These are phyloP conservation scores for Eupeodes latifasciatus DNA, from an alignment of 2,888 invertebrate genomes.

Conservation along the genomic window DNA sequence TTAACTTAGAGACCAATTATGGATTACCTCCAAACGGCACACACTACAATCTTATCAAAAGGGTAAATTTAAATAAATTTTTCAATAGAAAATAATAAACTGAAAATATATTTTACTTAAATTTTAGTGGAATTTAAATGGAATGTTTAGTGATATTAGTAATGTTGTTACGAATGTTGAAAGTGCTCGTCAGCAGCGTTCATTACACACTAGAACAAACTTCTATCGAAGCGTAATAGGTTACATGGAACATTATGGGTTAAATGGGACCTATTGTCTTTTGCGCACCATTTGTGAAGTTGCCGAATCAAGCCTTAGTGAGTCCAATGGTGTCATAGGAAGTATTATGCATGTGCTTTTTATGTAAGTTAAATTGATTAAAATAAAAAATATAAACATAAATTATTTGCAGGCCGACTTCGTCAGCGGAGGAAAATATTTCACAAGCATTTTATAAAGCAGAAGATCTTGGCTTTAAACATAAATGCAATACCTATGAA, in stretches of 20 bases:
- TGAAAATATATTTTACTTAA: background rate
- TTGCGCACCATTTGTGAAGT: conserved; percentile 89
- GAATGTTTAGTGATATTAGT: conserved; percentile 79
- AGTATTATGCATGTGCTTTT: conserved; percentile 88
- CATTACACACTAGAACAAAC: conserved; percentile 78
- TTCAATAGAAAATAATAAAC: background rate
- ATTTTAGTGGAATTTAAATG: conserved; percentile 81
- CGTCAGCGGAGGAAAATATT: conserved; percentile 86
- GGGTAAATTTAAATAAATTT: conserved; percentile 81
- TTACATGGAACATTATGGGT: conserved; percentile 80
- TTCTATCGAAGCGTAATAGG: conserved; percentile 81
- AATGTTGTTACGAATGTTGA: conserved; percentile 80
- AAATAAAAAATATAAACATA: background rate
- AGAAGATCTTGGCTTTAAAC: conserved; percentile 85
- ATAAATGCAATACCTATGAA: conserved; percentile 85
- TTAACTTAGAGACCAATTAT: conserved; percentile 90
- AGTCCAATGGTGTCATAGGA: conserved; percentile 87
- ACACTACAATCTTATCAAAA: conserved; percentile 85
- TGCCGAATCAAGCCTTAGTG: conserved; percentile 82
- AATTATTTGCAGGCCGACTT: conserved; percentile 86
- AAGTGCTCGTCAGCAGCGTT: conserved; percentile 75
- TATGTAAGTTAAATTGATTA: conserved; percentile 85
- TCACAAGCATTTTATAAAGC: conserved; percentile 86
- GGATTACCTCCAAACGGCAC: conserved; percentile 86
- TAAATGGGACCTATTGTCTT: conserved; percentile 86